Conservation (phyloP, 2,113 vertebrate species). For the Budorcas taxicolor region DNA sequence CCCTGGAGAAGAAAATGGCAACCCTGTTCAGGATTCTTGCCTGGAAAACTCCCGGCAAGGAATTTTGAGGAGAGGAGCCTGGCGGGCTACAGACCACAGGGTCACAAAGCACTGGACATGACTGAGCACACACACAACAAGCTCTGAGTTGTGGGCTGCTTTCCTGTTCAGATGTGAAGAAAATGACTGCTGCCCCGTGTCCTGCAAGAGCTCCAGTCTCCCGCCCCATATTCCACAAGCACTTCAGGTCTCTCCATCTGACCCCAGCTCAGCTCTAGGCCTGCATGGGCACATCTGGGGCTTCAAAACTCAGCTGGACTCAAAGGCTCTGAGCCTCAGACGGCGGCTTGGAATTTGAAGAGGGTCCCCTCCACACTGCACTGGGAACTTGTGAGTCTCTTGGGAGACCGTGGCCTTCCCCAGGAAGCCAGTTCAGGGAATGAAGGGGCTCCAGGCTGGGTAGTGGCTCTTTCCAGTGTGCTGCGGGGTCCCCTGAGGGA, state of each 20-base stretch:
- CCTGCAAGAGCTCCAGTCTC: not conserved
- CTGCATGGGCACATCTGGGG: rapidly evolving
- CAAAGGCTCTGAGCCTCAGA: not conserved
- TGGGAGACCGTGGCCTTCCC: not conserved
- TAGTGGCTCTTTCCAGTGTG: not conserved
- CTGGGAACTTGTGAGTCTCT: not conserved
- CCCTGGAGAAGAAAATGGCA: not conserved
- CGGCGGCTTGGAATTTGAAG: not conserved
- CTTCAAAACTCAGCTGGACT: not conserved
- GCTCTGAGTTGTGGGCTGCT: not conserved
- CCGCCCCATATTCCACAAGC: not conserved
- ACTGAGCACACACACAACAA: not conserved
- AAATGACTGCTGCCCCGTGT: not conserved
- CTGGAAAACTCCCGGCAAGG: not conserved
- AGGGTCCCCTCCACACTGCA: not conserved
- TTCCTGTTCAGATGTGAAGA: not conserved
- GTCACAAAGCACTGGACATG: not conserved
- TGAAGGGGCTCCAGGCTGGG: not conserved
- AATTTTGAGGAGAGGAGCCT: not conserved
- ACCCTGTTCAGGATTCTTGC: not conserved
- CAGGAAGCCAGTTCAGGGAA: not conserved
- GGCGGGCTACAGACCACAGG: not conserved
- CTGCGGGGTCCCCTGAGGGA: not conserved
- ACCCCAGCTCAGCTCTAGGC: not conserved
- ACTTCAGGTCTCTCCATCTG: not conserved